Percentiles rank a stretch among this genome's conserved stretches.
Evolutionary conservation across 2,888 invertebrate species (phyloP).

Genomic region (Gymnosoma rotundatum): DNA sequence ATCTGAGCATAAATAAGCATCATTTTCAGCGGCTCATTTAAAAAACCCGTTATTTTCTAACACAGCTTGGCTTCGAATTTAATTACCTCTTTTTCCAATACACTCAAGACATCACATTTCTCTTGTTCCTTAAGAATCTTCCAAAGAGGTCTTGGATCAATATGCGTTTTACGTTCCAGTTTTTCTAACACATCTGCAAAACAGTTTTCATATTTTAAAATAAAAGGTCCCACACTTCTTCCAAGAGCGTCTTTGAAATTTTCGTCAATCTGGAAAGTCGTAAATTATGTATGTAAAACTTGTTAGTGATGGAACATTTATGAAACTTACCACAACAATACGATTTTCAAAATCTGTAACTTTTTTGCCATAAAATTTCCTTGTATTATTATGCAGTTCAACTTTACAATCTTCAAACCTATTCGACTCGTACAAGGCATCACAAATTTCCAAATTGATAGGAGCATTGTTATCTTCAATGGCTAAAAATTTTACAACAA

Average conservation of each 20-base stretch:
- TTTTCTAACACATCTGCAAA: constrained; percentile 74
- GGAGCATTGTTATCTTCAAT: constrained; percentile 73
- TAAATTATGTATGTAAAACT: neutral
- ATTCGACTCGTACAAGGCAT: constrained; percentile 79
- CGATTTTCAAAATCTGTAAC: constrained; percentile 75
- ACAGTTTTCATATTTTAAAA: constrained; percentile 75
- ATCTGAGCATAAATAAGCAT: no score
- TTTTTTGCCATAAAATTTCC: constrained; percentile 76
- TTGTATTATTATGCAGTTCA: constrained; percentile 75
- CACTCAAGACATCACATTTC: constrained; percentile 78
- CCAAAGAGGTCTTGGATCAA: constrained; percentile 77
- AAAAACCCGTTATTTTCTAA: no score
- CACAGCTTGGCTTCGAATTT: neutral
- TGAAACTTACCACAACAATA: constrained; percentile 74
- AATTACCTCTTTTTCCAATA: constrained; percentile 75
- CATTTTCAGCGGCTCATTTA: no score
- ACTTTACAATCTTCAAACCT: constrained; percentile 76
- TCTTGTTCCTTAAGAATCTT: constrained; percentile 76
- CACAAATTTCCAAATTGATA: constrained; percentile 79
- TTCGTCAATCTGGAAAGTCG: constrained; percentile 74
- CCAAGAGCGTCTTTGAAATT: constrained; percentile 79
- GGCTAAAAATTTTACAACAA: constrained; percentile 64
- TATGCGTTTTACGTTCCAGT: constrained; percentile 70
- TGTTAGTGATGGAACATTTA: neutral
- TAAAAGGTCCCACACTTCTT: constrained; percentile 76